Percentiles rank a stretch among this genome's conserved stretches.
Conservation (phyloP, 2,797 vertebrate species). For the Threskiornis aethiopicus region DNA sequence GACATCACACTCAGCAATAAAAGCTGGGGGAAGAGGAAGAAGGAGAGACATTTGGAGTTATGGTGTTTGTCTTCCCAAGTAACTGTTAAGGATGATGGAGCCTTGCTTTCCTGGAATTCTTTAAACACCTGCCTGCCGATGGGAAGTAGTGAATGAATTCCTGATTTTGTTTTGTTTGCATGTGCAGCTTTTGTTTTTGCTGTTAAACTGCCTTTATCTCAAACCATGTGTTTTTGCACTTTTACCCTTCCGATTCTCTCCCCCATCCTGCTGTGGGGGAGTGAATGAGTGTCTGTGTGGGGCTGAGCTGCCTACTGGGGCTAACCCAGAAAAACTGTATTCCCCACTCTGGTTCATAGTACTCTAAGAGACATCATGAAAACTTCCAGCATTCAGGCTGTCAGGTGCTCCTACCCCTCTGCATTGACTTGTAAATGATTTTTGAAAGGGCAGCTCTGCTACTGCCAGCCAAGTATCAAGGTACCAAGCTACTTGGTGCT, state of each 20-base stretch:
- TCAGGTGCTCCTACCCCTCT: neutral
- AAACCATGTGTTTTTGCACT: neutral
- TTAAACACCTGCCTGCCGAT: neutral
- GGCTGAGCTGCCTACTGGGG: neutral
- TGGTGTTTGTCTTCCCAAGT: neutral
- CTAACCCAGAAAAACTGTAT: neutral
- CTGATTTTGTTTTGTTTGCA: neutral
- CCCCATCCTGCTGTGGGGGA: fast-evolving
- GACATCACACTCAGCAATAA: neutral
- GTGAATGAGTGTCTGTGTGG: neutral
- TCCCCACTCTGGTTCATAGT: neutral
- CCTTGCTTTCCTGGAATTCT: neutral
- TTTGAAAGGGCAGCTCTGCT: neutral
- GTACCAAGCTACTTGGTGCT: neutral
- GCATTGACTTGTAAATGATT: neutral
- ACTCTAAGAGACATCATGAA: neutral
- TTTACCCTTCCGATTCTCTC: neutral
- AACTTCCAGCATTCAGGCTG: neutral
- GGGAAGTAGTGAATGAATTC: neutral
- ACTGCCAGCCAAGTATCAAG: neutral
- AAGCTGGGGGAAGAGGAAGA: neutral
- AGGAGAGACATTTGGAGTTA: neutral
- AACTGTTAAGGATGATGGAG: fast-evolving
- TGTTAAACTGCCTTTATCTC: neutral
- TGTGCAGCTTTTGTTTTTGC: neutral